Base-by-base conservation (phyloP, 2,888 invertebrate genomes). In the Lathronympha strigana region DNA sequence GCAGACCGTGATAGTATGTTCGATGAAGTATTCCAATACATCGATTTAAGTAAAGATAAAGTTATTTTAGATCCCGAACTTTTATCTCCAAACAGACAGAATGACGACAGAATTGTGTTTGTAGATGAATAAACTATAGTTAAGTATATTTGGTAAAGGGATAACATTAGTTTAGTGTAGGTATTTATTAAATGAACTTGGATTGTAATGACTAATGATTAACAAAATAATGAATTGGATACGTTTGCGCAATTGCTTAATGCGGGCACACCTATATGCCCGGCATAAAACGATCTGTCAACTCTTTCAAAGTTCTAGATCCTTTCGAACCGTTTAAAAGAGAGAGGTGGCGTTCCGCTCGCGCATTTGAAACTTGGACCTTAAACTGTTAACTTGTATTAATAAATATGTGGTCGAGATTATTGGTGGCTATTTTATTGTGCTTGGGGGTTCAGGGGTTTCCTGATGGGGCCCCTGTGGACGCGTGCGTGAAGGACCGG, bases 391-490 rank as follows among this genome's bases (percentile, higher is more conserved):
- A 57, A 38, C 43, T 66, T 43, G 61, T 69, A 66, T 68, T 66
- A 58, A 64, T 55, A 25, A 23, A 61, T 69, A 90, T 90, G 84
- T 73, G 88, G 21, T 73, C 76, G 15, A 86, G 82, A 71, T 70
- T 88, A 31, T 67, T 87, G 45, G 71, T 86, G 62, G 74, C 85
- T 63, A 71, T 87, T 47, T 75, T 84, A 67, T 67, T 88, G 72
- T 84, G 81, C 74, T 85, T 83, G 77, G 79, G 87, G 64, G 87
- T 85, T 66, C 78, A 84, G 53, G 93, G 93, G 68, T 96, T 96
- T 79, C 96, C 96, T n/a, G 96, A 96, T 75, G 96, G 96, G 1
- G 96, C 95, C 1, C 96, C 96, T 0, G 94, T 96, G 28, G 96
- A 96, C 78, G 94, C 95, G 33, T 96, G 96, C 79, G 96, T 96